These are phyloP conservation scores for Pachyramphus minor DNA, from an alignment of 2,113 vertebrate genomes.

Conservation along the genomic window DNA sequence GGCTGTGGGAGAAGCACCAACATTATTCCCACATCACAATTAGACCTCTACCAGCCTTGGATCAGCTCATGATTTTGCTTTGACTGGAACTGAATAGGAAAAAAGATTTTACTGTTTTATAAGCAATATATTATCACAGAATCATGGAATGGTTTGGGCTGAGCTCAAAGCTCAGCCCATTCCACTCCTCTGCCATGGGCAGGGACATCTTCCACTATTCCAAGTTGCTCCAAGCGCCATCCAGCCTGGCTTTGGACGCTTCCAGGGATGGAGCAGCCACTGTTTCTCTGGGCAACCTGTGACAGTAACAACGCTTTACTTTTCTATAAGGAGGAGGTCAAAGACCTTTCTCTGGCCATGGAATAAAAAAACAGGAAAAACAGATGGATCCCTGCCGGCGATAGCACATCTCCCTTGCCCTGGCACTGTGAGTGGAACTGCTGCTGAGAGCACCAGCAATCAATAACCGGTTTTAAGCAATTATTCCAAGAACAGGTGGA, in stretches of 20 bases:
- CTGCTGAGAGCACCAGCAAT: not conserved
- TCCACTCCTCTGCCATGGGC: not conserved
- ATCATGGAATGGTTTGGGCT: not conserved
- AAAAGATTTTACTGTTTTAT: too few relatives aligned
- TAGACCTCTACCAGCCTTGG: fast-evolving
- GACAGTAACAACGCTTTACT: not conserved
- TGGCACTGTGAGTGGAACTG: not conserved
- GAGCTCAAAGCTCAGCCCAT: not conserved
- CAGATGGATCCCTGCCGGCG: not conserved
- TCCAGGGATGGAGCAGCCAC: not conserved
- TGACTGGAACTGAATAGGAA: fast-evolving
- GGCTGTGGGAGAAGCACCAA: fast-evolving
- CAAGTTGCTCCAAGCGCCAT: not conserved
- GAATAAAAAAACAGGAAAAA: not conserved
- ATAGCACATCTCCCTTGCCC: not conserved
- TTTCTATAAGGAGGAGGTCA: not conserved
- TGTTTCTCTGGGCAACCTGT: not conserved
- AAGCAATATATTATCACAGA: not conserved
- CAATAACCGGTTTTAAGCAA: not conserved
- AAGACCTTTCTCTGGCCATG: not conserved
- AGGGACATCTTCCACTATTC: not conserved
- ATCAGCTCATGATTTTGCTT: fast-evolving
- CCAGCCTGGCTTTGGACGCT: not conserved
- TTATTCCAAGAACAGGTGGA: not conserved
- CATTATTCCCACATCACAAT: fast-evolving